These are phyloP conservation scores for Saccostrea glomerata DNA, from an alignment of 1,140 invertebrate genomes.

Conservation along the genomic window DNA sequence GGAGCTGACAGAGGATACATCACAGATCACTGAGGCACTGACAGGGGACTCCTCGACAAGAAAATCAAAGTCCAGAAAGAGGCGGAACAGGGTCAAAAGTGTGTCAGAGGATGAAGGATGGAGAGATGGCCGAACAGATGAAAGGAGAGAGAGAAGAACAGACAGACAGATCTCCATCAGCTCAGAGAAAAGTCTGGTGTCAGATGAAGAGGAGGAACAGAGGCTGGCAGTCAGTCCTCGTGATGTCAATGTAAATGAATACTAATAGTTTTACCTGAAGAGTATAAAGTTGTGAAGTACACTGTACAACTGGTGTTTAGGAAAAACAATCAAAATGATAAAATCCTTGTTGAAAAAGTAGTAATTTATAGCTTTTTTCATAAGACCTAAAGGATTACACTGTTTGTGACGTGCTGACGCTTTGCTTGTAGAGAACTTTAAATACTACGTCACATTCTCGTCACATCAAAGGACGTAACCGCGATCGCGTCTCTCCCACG, in stretches of 20 bases:
- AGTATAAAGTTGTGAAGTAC: too few relatives aligned
- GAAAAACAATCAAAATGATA: too few relatives aligned
- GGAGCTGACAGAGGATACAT: constrained; percentile 78
- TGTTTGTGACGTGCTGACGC: too few relatives aligned
- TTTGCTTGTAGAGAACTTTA: too few relatives aligned
- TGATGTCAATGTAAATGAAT: neutral
- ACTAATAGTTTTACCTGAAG: too few relatives aligned
- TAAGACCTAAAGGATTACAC: too few relatives aligned
- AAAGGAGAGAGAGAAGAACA: constrained; percentile 43
- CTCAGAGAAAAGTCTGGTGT: constrained; percentile 66
- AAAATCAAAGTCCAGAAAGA: constrained; percentile 66
- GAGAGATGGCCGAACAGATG: constrained; percentile 29
- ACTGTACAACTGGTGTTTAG: too few relatives aligned
- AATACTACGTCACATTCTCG: too few relatives aligned
- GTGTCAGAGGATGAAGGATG: constrained; percentile 62
- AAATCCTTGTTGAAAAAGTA: too few relatives aligned
- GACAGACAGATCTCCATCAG: constrained; percentile 66
- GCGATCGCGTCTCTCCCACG: too few relatives aligned
- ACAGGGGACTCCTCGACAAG: constrained; percentile 41
- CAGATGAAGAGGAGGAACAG: constrained; percentile 57
- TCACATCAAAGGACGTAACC: too few relatives aligned
- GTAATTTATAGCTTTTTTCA: too few relatives aligned
- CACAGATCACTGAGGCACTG: constrained; percentile 74
- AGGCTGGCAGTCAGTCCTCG: constrained; percentile 42
- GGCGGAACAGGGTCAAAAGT: constrained; percentile 67